Evolutionary conservation across 2,888 invertebrate species (phyloP), one percentile per base, ranked within the genome.

Genomic region (Desoria tigrina): DNA sequence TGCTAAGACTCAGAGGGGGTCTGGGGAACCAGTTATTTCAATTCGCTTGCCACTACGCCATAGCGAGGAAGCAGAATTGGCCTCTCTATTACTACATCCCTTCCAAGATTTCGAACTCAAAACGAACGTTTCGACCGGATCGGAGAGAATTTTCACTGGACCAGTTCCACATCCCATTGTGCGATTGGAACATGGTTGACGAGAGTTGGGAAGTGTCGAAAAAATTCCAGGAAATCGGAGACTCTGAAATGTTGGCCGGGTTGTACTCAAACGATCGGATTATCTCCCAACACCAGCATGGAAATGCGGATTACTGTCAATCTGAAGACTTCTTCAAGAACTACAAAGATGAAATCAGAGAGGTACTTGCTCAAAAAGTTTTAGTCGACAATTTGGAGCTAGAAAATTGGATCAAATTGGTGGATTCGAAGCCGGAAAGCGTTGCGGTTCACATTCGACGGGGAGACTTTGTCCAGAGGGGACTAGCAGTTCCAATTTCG

Each of bases 391-490:
- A 54, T 18, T 32, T 7, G n/a, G 11, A 14, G 0, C 2, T 56
- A 1, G 16, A 42, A 14, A 21, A 39, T 1, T 39, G 50, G 16
- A 49, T 42, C 2, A 4, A 61, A 2, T 9, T 21, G 39, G 37
- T 61, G n/a, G 26, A 42, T 23, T 27, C 2, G 2, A 28, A 14
- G 14, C 6, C 42, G 14, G 64, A 68, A 27, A 72, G 69, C 53
- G 69, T 72, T 2, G 59, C 65, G 1, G 61, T 69, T 24, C 72
- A 72, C 28, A 51, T 67, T 23, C 55, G 72, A n/a, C 32, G 63
- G 23, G 69, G 69, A 2, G 67, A 72, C 24, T 65, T 67, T n/a
- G 1, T 11, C 6, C 3, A 3, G 16, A 28, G 26, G 32, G 21
- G 7, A 9, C 7, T n/a, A 7, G 45, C n/a, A 6, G 18, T 65